These are phyloP conservation scores for Digitonthophagus gazella DNA, from an alignment of 2,888 invertebrate species.

Conservation along the genomic window DNA sequence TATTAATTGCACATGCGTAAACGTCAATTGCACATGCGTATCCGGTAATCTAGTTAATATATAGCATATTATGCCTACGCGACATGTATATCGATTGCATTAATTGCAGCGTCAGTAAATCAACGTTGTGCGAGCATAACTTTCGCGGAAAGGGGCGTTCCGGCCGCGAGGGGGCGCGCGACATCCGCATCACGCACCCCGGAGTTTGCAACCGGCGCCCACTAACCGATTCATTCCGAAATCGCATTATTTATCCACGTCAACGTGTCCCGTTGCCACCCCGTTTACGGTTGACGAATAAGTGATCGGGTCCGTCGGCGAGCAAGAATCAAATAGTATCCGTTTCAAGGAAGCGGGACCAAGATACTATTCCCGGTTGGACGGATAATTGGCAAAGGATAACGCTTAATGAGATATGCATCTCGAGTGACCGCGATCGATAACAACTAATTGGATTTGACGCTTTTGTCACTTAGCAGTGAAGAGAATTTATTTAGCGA, in stretches of 20 bases:
- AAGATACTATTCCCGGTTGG: background rate
- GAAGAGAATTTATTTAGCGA: too few species aligned
- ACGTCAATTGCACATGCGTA: background rate
- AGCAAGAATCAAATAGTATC: background rate
- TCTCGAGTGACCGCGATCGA: background rate
- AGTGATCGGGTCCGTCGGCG: background rate
- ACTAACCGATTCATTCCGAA: background rate
- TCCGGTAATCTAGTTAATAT: background rate
- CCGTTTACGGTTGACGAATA: background rate
- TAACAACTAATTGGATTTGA: background rate
- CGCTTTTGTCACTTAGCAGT: background rate
- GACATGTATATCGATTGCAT: background rate
- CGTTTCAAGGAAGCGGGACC: background rate
- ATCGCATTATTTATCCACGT: background rate
- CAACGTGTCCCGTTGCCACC: background rate
- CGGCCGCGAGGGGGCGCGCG: background rate
- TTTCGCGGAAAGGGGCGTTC: background rate
- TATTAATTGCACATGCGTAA: too few species aligned
- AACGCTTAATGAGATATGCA: background rate
- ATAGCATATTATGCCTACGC: background rate
- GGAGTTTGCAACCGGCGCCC: background rate
- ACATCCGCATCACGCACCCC: background rate
- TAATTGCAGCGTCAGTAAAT: background rate
- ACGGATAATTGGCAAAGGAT: background rate
- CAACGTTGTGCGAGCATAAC: background rate